Evolutionary conservation across 1,140 invertebrate species (phyloP), one percentile per base, ranked within the genome.

Genomic region (Mizuhopecten yessoensis): DNA sequence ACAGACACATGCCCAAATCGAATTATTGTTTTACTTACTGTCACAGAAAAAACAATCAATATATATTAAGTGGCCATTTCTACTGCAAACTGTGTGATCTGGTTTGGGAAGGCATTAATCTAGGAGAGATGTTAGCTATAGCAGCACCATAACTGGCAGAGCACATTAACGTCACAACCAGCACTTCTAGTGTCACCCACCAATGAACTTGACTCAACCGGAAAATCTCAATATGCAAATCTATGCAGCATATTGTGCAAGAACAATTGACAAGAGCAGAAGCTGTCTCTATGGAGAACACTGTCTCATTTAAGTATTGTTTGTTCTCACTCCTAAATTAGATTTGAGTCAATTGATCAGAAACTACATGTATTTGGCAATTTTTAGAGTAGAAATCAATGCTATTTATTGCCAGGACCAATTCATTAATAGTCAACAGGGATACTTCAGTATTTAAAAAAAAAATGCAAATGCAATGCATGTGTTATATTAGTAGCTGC

Each of bases 11-110:
- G 17, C 5, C 57, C 57, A 75, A 75, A 75, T 29, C 57, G n/a
- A 75, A 75, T 75, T 75, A n/a, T 75, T 29, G 57, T 75, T 75
- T 75, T 75, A 75, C 57, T 75, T 75, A 75, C 57, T 75, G 57
- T 75, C 57, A 75, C 3, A n/a, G 57, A 75, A 75, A 75, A 75
- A 75, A 75, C 57, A 75, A 75, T 75, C 57, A 75, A 75, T 75
- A 75, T 75, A 75, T n/a, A 75, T 75, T 75, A 75, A 75, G 57
- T 75, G 57, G 1, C 57, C 57, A 75, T 75, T n/a, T 75, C 57
- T 75, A 29, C n/a, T 75, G 57, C 11, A 75, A 75, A 75, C 20
- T 75, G 57, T 75, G 57, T 75, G 57, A 75, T 75, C 57, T 29
- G 5, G 57, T 75, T 75, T 75, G 17, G 23, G 23, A 29, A 75